Conservation (phyloP, 2,113 vertebrate genomes). For the Cheilinus undulatus region DNA sequence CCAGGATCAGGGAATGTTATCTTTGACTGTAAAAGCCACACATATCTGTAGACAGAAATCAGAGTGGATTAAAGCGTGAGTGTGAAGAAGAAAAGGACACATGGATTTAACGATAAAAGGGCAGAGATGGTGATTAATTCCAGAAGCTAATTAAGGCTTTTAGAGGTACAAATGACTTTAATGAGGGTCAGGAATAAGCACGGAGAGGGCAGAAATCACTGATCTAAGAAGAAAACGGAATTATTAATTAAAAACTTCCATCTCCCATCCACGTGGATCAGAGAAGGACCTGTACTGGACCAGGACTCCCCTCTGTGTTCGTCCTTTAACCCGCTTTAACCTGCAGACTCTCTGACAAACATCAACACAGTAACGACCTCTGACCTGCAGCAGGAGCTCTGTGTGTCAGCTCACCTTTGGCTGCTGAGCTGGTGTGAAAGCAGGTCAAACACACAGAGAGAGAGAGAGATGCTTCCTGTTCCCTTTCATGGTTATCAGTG, state of each 20-base stretch:
- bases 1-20: not conserved
- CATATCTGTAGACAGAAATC: not conserved
- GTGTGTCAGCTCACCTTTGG: slow-evolving; percentile 28
- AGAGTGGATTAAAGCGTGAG: not conserved
- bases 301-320: not conserved
- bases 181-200: not conserved
- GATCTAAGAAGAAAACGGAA: not conserved
- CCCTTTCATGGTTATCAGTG: slow-evolving; percentile 1
- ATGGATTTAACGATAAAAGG: not conserved
- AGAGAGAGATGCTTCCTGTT: slow-evolving; percentile 13
- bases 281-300: not conserved
- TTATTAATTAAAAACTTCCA: not conserved
- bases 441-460: slow-evolving; percentile 23
- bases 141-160: not conserved
- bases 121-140: not conserved
- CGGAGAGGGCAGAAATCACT: not conserved
- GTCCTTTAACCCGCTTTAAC: slow-evolving; percentile 1
- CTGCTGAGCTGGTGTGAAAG: slow-evolving; percentile 46
- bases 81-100: slow-evolving; percentile 5
- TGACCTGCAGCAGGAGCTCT: not conserved
- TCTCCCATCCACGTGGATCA: too few species aligned
- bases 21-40: not conserved
- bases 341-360: not conserved
- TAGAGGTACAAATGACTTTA: not conserved
- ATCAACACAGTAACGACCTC: slow-evolving; percentile 22